Base-by-base conservation (phyloP, 2,888 invertebrate species). In the Lithosia quadra region DNA sequence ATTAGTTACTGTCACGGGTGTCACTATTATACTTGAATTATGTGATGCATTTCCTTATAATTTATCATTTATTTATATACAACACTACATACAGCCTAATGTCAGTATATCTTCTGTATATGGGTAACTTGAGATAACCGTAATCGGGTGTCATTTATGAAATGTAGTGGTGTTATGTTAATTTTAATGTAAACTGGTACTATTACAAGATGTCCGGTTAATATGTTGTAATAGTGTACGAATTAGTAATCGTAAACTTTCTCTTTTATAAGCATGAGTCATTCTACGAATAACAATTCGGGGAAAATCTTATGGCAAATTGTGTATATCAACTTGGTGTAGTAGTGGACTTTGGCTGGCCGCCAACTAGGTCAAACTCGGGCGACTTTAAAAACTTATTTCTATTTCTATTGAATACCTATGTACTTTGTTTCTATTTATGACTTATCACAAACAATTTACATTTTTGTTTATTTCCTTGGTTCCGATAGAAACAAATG, bases 321-420 rank as follows among this genome's bases (percentile, higher is more conserved):
- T 85, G 82, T 83, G 85, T 82, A 83, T 79, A 81, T 81, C 79
- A 68, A 84, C 81, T 81, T 80, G 80, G 79, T 80, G 75, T 83
- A 78, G 75, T 83, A 78, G 70, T 88, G 88, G 88, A 86, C 80
- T 81, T 80, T 93, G 94, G 94, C 92, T 39, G 59, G 18, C 10
- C 13, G 90, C 94, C 94, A 94, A 93, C 80, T 89, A 78, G 94
- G 94, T 90, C 94, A 84, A 83, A 79, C 84, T 80, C 83, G 81
- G 86, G 84, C 82, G 83, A 85, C 84, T 84, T 85, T 84, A 86
- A 80, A 76, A 77, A 78, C 64, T 64, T 76, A 78, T 78, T 84
- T 86, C 79, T 80, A 80, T 79, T 79, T 74, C 73, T 43, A 73
- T 77, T 72, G 67, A 71, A 72, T 67, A 56, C 24, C 65, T 49